Evolutionary conservation across 2,113 vertebrate genomes (phyloP), one percentile per base, ranked within the genome.

Genomic region (Zapornia atra): DNA sequence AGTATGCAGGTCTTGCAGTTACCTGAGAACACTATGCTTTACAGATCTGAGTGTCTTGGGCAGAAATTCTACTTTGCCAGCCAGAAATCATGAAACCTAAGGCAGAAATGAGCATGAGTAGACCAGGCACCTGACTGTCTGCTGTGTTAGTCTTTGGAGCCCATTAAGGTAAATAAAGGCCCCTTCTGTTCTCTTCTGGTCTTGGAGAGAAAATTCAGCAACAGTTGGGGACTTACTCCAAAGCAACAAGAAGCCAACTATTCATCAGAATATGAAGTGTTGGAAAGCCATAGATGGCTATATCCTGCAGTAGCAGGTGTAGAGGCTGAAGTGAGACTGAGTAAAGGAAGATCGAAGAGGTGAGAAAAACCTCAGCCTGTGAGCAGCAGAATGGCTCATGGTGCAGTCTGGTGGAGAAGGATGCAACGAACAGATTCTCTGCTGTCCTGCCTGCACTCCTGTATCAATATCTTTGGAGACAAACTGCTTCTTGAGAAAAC

Each of bases 231-330:
- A 71, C 65, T 86, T 93, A 46, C 29, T 36, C n/a, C 12, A 29
- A 84, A 78, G 57, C n/a, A 75, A 77, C 11, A 54, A 84, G 61
- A 94, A 94, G 77, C 78, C 87, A 92, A 28, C 69, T 96, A 79
- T 95, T 96, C 88, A 93, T 79, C 50, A 82, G 83, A 44, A 53
- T 57, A 92, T 81, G 70, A 96, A 85, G 68, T 87, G 77, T 3
- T 88, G 81, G 92, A 85, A 82, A 94, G 53, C 28, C 57, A 14
- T 54, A 57, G 33, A 69, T 61, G 31, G 57, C 64, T 89, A 85
- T 68, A 92, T 59, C 34, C 77, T 89, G 61, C 44, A 72, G 65
- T 5, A 82, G 73, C 79, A 96, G 93, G 92, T 93, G 92, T 44
- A 83, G 33, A 28, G n/a, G 8, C 26, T 93, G 80, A 78, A 63